Conservation (phyloP, 2,113 vertebrate genomes). For the Callocephalon fimbriatum region DNA sequence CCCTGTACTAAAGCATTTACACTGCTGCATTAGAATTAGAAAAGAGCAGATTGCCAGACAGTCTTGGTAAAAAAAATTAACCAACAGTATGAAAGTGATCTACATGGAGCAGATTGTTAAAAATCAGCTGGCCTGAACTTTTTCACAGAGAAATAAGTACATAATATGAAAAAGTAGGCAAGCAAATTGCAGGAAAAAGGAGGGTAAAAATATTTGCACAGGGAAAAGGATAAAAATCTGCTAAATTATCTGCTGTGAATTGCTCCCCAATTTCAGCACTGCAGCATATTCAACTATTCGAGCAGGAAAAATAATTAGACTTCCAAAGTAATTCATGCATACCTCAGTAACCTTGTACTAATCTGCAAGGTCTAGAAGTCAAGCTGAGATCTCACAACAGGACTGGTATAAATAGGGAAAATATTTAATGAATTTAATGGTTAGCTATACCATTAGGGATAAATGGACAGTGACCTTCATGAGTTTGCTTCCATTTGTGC, state of each 20-base stretch:
- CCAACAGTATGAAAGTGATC: background rate
- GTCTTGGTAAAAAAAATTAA: background rate
- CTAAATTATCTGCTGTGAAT: background rate
- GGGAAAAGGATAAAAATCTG: background rate
- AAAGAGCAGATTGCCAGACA: slow-evolving; percentile 25
- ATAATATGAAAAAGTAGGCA: background rate
- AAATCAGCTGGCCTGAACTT: slow-evolving; percentile 20
- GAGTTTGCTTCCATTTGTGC: background rate
- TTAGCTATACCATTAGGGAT: background rate
- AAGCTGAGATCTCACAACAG: slow-evolving; percentile 5
- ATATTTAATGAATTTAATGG: background rate
- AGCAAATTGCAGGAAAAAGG: background rate
- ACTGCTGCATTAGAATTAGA: background rate
- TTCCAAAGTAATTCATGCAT: slow-evolving; percentile 11
- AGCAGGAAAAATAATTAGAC: slow-evolving; percentile 32
- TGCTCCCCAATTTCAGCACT: background rate
- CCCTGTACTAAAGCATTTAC: background rate
- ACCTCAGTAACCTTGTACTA: slow-evolving; percentile 27
- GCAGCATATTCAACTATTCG: background rate
- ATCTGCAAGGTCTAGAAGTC: slow-evolving; percentile 41
- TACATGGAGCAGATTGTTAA: slow-evolving; percentile 28
- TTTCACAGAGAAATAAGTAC: background rate
- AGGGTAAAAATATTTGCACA: background rate
- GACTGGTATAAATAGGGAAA: background rate
- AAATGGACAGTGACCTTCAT: background rate